Evolutionary conservation across 1,140 invertebrate genomes (phyloP).

Genomic region (Zaprionus ornatus): DNA sequence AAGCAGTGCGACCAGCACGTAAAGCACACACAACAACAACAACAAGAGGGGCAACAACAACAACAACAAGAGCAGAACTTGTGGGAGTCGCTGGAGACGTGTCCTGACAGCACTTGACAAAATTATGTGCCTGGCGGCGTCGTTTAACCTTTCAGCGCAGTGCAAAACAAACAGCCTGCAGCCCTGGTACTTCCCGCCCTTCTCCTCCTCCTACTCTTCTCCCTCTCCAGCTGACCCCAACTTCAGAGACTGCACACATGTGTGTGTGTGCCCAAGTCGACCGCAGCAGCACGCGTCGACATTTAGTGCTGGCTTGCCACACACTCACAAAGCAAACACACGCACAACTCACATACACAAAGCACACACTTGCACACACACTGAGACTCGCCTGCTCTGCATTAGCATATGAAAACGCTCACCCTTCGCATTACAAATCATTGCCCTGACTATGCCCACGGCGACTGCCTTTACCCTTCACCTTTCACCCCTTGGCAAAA

Average conservation of each 20-base stretch:
- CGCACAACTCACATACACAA: conserved; percentile 4
- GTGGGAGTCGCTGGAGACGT: conserved; percentile 31
- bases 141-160: conserved; percentile 73
- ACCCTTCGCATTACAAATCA: conserved; percentile 70
- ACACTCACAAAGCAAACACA: conserved; percentile 1
- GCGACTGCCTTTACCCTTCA: conserved; percentile 1
- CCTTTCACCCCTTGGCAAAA: conserved; percentile 53
- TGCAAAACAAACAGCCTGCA: conserved; percentile 53
- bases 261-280: conserved; percentile 36
- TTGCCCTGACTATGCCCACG: conserved; percentile 27
- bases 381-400: conserved; percentile 13
- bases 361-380: conserved; percentile 3
- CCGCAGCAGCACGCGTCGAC: conserved; percentile 69
- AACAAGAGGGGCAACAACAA: neutral
- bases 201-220: neutral
- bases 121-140: conserved; percentile 72
- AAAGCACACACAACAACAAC: conserved; percentile 46
- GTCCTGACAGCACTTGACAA: conserved; percentile 76
- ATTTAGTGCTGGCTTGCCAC: conserved; percentile 67
- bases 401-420: conserved; percentile 68
- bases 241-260: conserved; percentile 15
- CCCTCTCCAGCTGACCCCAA: conserved; percentile 3
- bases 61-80: neutral
- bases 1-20: conserved; percentile 63
- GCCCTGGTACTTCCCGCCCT: conserved; percentile 8